Conservation (phyloP, 2,797 vertebrate species). For the Darevskia nairensis region DNA sequence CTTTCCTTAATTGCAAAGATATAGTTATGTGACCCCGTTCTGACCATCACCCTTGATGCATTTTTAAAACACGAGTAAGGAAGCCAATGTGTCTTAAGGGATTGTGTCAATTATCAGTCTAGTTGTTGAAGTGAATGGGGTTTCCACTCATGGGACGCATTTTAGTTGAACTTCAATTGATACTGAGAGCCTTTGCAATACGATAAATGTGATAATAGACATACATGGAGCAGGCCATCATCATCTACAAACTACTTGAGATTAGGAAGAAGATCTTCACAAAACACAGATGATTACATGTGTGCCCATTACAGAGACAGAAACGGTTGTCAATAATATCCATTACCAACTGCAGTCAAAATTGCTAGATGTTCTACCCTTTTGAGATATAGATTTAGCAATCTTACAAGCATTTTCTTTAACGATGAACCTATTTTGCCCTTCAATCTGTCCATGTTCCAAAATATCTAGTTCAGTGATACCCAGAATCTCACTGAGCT, state of each 20-base stretch:
- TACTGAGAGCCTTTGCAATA: background rate
- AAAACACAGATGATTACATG: background rate
- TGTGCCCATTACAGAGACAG: background rate
- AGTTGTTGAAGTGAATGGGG: background rate
- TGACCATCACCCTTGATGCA: background rate
- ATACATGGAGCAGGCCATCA: background rate
- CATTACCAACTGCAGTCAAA: background rate
- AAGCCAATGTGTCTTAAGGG: background rate
- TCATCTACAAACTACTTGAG: background rate
- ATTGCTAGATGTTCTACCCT: background rate
- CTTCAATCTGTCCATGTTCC: background rate
- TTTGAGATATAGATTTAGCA: slow-evolving; percentile 37
- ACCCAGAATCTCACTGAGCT: background rate
- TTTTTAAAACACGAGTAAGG: background rate
- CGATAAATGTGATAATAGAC: background rate
- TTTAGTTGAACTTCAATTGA: background rate
- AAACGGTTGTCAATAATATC: slow-evolving; percentile 39
- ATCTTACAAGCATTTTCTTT: background rate
- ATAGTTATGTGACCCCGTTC: background rate
- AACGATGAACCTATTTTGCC: slow-evolving; percentile 6
- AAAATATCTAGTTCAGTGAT: background rate
- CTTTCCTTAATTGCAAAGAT: background rate
- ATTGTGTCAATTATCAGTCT: background rate
- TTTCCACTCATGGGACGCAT: background rate
- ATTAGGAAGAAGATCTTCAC: slow-evolving; percentile 37